These are phyloP conservation scores for Rotaria socialis DNA, from an alignment of 2,888 invertebrate genomes.

Conservation along the genomic window DNA sequence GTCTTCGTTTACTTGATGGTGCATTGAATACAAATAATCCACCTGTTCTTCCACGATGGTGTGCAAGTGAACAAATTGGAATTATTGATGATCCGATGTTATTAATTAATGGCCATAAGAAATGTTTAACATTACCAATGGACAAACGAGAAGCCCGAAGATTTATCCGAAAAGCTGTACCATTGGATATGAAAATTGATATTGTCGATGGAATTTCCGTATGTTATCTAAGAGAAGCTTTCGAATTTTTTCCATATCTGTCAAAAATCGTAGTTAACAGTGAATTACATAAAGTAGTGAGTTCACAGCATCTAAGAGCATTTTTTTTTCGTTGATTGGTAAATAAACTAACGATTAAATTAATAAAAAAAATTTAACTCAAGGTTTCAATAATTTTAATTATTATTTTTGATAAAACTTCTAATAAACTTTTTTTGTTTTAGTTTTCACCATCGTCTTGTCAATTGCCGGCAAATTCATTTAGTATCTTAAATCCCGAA, in stretches of 20 bases:
- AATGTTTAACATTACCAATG: background rate
- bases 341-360: no score
- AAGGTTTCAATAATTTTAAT: no score
- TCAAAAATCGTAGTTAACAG: no score
- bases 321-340: no score
- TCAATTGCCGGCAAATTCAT: background rate
- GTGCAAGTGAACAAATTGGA: background rate
- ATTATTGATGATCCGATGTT: background rate
- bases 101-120: background rate
- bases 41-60: constrained; percentile 3
- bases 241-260: no score
- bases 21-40: background rate
- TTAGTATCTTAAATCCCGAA: background rate
- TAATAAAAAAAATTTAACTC: no score
- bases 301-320: no score
- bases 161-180: background rate
- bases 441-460: background rate
- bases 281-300: no score
- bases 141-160: background rate
- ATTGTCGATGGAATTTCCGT: background rate
- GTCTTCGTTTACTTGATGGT: background rate
- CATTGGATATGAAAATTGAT: background rate
- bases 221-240: background rate
- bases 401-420: no score
- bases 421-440: background rate